Evolutionary conservation across 2,888 invertebrate genomes (phyloP), one percentile per base, ranked within the genome.

Genomic region (Hyles lineata): DNA sequence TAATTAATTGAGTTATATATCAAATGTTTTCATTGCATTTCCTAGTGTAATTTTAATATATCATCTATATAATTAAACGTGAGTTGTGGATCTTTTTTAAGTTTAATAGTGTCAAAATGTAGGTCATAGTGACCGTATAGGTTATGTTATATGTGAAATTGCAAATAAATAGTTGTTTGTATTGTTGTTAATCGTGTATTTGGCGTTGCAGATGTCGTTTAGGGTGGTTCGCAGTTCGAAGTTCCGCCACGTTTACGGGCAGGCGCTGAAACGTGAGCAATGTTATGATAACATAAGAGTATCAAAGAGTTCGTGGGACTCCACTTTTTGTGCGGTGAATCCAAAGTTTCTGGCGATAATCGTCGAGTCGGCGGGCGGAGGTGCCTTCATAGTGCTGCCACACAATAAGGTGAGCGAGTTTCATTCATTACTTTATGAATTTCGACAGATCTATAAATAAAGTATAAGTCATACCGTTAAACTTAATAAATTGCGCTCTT

Each of bases 301-400:
- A 79, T 99, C 99, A 78, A 98, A 99, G 92, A 99, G 99, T 89
- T 99, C 99, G 72, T 99, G 99, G 98, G 99, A 99, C 92, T 98
- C 99, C 77, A 98, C 98, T 80, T 99, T 99, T 94, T 99, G 99
- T 95, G 98, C 99, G 81, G 99, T 99, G 85, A 99, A 99, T 95
- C 99, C 99, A 70, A 99, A 99, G 94, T 99, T 99, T 95, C 95
- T 99, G 89, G 99, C 99, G 80, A 98, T 99, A 87, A 99, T 99
- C 89, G 98, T 99, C 69, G 99, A 99, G 92, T 98, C 98, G 72
- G 99, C 98, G 74, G 99, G 99, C 75, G 99, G 99, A 82, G 99
- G 99, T 80, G 98, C 98, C 84, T 99, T 99, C 95, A 98, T 99
- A 91, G 98, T 99, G 77, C 95, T 99, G 85, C 98, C 98, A 78